Percentiles rank a stretch among this genome's conserved stretches.
Conservation (phyloP, 1,140 invertebrate genomes). For the Plectrocnemia conspersa region DNA sequence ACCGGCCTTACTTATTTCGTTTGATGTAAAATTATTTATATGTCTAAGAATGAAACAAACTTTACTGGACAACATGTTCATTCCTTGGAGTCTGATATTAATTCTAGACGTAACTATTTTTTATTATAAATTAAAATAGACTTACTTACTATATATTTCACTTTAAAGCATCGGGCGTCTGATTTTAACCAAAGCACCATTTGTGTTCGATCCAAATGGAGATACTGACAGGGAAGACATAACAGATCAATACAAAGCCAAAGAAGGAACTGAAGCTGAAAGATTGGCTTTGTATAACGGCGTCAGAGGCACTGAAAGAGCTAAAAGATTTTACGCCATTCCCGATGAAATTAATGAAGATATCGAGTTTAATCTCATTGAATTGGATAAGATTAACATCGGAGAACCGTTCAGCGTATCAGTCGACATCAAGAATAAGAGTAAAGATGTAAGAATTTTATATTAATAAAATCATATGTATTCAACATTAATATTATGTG, state of each 20-base stretch:
- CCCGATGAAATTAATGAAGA: conserved; percentile 56
- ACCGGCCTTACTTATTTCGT: no score
- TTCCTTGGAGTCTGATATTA: no score
- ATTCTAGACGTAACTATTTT: no score
- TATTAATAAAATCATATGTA: neutral
- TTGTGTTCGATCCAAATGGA: conserved; percentile 63
- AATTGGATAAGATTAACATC: conserved; percentile 63
- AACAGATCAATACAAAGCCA: conserved; percentile 66
- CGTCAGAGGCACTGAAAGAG: conserved; percentile 57
- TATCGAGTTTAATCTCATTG: conserved; percentile 62
- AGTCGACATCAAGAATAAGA: conserved; percentile 64
- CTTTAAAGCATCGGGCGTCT: conserved; percentile 63
- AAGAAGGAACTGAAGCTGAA: conserved; percentile 65
- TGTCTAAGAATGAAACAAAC: no score
- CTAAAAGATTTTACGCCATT: conserved; percentile 61
- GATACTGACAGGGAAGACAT: conserved; percentile 68
- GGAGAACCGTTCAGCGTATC: conserved; percentile 63
- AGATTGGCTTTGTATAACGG: conserved; percentile 65
- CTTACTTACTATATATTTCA: conserved; percentile 28
- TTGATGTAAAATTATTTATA: no score
- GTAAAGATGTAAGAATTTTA: conserved; percentile 45
- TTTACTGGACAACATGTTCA: no score
- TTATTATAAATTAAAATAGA: no score
- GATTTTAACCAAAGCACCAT: conserved; percentile 72
- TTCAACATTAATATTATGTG: neutral